These are phyloP conservation scores for Rhabdomys pumilio DNA, from an alignment of 2,797 vertebrate species.

Conservation along the genomic window DNA sequence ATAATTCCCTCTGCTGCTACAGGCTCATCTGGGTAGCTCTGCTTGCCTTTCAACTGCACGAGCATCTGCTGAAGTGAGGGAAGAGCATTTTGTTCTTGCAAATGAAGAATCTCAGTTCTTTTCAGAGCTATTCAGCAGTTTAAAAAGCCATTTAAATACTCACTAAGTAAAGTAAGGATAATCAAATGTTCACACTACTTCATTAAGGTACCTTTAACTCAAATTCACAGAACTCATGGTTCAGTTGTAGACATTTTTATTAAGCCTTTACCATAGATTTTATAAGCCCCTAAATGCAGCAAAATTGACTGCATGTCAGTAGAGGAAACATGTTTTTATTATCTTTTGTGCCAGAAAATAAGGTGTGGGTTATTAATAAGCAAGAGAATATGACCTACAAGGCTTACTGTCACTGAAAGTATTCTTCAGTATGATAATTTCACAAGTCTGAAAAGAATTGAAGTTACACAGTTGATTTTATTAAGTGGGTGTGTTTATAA, in stretches of 20 bases:
- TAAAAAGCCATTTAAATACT: constrained; percentile 38
- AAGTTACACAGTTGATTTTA: constrained; percentile 7
- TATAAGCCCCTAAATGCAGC: not conserved
- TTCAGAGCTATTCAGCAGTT: constrained; percentile 39
- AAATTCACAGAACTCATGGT: constrained; percentile 16
- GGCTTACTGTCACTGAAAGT: not conserved
- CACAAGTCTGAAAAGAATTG: not conserved
- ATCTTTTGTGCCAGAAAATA: constrained; percentile 1
- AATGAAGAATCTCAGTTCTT: constrained; percentile 43
- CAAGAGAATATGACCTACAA: not conserved
- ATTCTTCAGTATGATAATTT: not conserved
- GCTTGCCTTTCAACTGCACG: constrained; percentile 64
- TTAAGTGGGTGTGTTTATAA: not conserved
- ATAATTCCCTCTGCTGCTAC: constrained; percentile 72
- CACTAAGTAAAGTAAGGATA: constrained; percentile 49
- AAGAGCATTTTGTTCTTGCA: constrained; percentile 64
- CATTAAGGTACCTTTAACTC: constrained; percentile 33
- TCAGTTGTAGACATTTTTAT: constrained; percentile 18
- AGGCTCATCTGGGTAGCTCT: constrained; percentile 69
- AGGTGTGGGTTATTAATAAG: not conserved
- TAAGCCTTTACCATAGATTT: not conserved
- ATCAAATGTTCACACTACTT: constrained; percentile 48
- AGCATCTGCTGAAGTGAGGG: constrained; percentile 6
- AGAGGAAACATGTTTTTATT: not conserved
- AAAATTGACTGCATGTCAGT: not conserved